These are phyloP conservation scores for Nomada ruficornis DNA, from an alignment of 2,888 invertebrate species.

Conservation along the genomic window DNA sequence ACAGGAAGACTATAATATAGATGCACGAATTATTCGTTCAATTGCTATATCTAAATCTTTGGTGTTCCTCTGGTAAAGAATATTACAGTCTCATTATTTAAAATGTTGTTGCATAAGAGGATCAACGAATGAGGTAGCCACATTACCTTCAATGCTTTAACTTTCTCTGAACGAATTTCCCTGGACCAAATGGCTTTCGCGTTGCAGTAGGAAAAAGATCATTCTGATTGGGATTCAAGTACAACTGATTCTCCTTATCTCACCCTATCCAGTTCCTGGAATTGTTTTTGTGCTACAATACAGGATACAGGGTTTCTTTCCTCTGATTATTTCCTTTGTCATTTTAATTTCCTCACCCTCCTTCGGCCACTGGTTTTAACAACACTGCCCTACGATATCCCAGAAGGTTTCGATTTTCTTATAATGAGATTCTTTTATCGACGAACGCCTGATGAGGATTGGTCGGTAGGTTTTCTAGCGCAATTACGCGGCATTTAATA, in stretches of 20 bases:
- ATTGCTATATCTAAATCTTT: too few relatives aligned
- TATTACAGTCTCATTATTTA: background rate
- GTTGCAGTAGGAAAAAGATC: constrained; percentile 10
- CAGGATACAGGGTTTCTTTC: constrained; percentile 8
- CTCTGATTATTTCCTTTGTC: constrained; percentile 57
- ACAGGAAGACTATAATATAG: too few relatives aligned
- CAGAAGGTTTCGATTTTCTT: constrained; percentile 40
- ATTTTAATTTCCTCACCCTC: constrained; percentile 44
- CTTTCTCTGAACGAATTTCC: too few relatives aligned
- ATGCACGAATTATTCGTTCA: too few relatives aligned
- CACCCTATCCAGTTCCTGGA: constrained; percentile 7
- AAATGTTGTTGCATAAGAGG: background rate
- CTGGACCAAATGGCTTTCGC: background rate
- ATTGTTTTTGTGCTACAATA: constrained; percentile 7
- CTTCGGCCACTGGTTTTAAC: constrained; percentile 22
- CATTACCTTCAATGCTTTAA: background rate
- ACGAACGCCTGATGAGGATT: constrained; percentile 22
- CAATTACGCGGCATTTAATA: constrained; percentile 43
- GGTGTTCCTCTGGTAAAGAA: too few relatives aligned
- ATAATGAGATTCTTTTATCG: constrained; percentile 53
- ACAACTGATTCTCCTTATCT: constrained; percentile 9
- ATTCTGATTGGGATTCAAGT: constrained; percentile 25
- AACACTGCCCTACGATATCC: background rate
- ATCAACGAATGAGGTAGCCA: background rate
- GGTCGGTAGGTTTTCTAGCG: constrained; percentile 7